Base-by-base conservation (phyloP, 2,113 vertebrate species). In the Eubucco bourcierii region DNA sequence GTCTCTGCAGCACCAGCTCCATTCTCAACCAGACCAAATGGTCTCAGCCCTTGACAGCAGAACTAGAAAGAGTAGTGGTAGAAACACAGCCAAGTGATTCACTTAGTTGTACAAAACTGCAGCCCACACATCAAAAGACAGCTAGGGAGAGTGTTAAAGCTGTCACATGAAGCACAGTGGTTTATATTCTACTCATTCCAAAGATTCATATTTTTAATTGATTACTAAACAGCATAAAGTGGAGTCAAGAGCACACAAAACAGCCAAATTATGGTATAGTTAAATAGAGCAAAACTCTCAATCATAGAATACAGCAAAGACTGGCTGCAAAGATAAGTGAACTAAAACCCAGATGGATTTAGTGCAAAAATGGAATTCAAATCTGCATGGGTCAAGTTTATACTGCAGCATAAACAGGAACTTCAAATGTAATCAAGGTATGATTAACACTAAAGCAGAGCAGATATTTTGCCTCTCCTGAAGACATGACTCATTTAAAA, bases 191-290 rank as follows among this genome's bases (percentile, higher is more conserved):
- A 50, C 27, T 80, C 88, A 58, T 58, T 74, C 24, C 61, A 88
- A 60, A 59, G 39, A 66, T 41, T 84, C n/a, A n/a, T 2, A 80
- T 83, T 87, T 94, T 74, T 90, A 89, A 83, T 46, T 75, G 31
- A 53, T 72, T 88, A 94, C 39, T 86, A 65, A 90, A 89, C 60
- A 87, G 39, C 50, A 78, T 61, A 64, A 94, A 87, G 21, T 71
- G 65, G 63, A 92, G 85, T 58, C 20, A 59, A 74, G 33, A 85
- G 61, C 52, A 71, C 12, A 78, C 71, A 37, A 75, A 44, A 44
- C 92, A 93, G 25, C 19, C 46, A 87, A 70, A 47, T 84, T 87
- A 87, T 23, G 78, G 5, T 16, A 66, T 2, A 61, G 67, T 82
- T 89, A 87, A 78, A 92, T 11, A 80, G 8, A 92, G 15, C 25